These are phyloP conservation scores for Phenganax stokvisi DNA, from an alignment of 92 coral and sea anemone genomes.

Conservation along the genomic window DNA sequence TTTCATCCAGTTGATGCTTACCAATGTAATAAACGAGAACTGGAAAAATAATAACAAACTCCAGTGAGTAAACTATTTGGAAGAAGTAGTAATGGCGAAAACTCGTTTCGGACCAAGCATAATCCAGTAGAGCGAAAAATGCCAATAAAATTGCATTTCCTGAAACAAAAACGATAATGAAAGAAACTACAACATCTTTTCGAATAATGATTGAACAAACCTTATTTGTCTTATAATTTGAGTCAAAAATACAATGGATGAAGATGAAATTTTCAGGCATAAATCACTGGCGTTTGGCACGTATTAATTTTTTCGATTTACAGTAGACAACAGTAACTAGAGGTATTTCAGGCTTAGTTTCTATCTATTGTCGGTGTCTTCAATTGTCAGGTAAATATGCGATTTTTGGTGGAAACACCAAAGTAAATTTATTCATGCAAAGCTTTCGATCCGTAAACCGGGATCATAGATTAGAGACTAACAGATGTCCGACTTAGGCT, in stretches of 20 bases:
- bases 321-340: no score
- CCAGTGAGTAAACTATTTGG: constrained; percentile 68
- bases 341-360: no score
- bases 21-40: constrained; percentile 70
- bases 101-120: constrained; percentile 27
- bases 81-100: constrained; percentile 55
- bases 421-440: no score
- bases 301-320: no score
- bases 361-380: no score
- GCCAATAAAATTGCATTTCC: constrained; percentile 90
- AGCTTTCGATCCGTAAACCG: no score
- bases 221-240: not conserved
- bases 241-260: not conserved
- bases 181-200: no score
- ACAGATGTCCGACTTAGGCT: no score
- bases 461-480: no score
- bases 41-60: constrained; percentile 70
- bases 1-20: constrained; percentile 19
- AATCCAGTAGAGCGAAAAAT: constrained; percentile 60
- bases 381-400: no score
- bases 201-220: no score
- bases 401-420: no score
- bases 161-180: constrained; percentile 26
- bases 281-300: not conserved
- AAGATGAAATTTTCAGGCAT: not conserved